These are phyloP conservation scores for Mercenaria mercenaria DNA, from an alignment of 1,140 invertebrate species.

Conservation along the genomic window DNA sequence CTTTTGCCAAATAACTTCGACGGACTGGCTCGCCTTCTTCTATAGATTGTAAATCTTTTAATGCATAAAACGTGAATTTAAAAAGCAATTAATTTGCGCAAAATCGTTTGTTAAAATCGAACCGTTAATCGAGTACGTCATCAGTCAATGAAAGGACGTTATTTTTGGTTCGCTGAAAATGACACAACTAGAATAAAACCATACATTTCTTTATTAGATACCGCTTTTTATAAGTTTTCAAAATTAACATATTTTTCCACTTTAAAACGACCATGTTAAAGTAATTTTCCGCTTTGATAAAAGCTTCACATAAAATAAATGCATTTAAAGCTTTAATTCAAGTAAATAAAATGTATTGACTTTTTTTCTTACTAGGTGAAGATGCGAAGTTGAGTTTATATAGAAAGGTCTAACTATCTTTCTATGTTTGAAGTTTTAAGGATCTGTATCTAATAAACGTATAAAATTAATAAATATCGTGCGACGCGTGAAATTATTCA, in stretches of 20 bases:
- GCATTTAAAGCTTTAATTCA: neutral
- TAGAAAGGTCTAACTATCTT: no score
- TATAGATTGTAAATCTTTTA: neutral
- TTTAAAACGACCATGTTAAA: neutral
- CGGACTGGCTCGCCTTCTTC: neutral
- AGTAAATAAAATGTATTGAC: neutral
- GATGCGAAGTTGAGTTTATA: no score
- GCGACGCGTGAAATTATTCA: no score
- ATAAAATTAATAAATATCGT: no score
- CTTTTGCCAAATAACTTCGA: neutral
- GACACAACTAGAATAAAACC: neutral
- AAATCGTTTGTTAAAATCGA: conserved; percentile 10
- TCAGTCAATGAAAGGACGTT: neutral
- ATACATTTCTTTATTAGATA: neutral
- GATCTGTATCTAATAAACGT: no score
- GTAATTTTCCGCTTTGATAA: neutral
- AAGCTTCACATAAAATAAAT: neutral
- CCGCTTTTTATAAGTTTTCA: neutral
- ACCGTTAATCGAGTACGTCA: neutral
- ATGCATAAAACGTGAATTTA: conserved; percentile 7
- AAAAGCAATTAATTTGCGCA: conserved; percentile 20
- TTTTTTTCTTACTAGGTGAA: no score
- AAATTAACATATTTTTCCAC: conserved; percentile 2
- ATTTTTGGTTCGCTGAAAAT: neutral
- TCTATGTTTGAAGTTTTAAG: no score